Conservation (phyloP, 2,113 vertebrate species). For the Salvelinus namaycush region DNA sequence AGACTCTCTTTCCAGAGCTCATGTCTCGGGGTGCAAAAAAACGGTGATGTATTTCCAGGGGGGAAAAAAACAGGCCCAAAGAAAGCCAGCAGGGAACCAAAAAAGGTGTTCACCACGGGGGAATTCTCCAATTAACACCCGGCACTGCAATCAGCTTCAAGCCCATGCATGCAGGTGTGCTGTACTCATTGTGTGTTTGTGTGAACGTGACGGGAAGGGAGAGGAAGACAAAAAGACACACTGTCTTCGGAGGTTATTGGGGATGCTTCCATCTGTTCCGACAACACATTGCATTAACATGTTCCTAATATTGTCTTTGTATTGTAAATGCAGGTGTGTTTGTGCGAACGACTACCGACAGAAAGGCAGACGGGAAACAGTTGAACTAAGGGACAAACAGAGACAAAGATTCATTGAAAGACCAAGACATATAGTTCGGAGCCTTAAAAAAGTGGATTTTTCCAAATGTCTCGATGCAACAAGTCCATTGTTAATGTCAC, state of each 20-base stretch:
- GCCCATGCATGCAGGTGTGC: slow-evolving; percentile 27
- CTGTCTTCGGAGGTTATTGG: too few relatives aligned
- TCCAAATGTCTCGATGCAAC: too few relatives aligned
- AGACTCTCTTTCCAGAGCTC: slow-evolving; percentile 1
- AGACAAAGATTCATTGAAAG: background rate
- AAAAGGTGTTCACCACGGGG: slow-evolving; percentile 41
- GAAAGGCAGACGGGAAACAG: background rate
- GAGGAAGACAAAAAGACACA: too few relatives aligned
- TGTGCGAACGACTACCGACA: background rate
- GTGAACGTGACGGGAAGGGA: background rate
- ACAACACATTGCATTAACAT: too few relatives aligned
- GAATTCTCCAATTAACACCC: slow-evolving; percentile 59
- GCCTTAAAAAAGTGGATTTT: too few relatives aligned
- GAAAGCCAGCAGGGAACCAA: slow-evolving; percentile 9
- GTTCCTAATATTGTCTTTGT: too few relatives aligned
- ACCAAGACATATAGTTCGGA: too few relatives aligned
- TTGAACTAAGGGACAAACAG: background rate
- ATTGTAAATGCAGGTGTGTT: too few relatives aligned
- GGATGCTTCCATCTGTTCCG: too few relatives aligned
- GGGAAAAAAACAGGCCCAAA: background rate
- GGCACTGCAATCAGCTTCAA: slow-evolving; percentile 24
- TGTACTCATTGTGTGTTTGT: slow-evolving; percentile 4
- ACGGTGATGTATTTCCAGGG: slow-evolving; percentile 12
- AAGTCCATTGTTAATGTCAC: too few relatives aligned
- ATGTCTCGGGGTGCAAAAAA: slow-evolving; percentile 7